Percentiles rank a stretch among this genome's conserved stretches.
These are phyloP conservation scores for Stegophylla sp. DNA, from an alignment of 2,888 invertebrate genomes.

Conservation along the genomic window DNA sequence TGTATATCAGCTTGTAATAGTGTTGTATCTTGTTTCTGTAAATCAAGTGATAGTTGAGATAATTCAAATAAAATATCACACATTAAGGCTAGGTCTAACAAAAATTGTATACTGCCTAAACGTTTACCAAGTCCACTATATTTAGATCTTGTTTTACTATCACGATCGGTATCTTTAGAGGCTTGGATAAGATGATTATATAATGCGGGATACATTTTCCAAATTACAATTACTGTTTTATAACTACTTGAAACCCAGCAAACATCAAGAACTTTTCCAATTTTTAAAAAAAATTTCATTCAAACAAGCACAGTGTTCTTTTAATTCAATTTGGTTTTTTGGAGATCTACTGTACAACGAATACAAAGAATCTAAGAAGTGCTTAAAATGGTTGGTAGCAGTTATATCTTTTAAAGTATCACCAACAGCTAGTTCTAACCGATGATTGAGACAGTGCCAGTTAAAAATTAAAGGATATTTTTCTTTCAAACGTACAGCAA, in stretches of 20 bases:
- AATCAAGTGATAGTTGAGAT: too few species aligned
- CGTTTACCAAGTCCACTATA: not conserved
- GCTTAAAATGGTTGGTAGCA: slow-evolving; percentile 59
- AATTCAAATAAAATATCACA: too few species aligned
- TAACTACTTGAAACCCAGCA: slow-evolving; percentile 59
- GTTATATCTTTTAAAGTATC: slow-evolving; percentile 59
- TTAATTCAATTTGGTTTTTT: slow-evolving; percentile 60
- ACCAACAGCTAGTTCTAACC: slow-evolving; percentile 58
- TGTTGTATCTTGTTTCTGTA: too few species aligned
- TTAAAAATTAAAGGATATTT: slow-evolving; percentile 51
- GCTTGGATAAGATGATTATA: slow-evolving; percentile 61
- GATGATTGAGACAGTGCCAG: slow-evolving; percentile 60
- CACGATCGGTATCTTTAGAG: not conserved
- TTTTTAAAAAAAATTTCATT: slow-evolving; percentile 55
- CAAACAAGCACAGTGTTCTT: slow-evolving; percentile 38
- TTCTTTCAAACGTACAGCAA: slow-evolving; percentile 27
- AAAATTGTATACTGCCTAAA: not conserved
- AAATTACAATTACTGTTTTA: slow-evolving; percentile 58
- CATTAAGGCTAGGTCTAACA: not conserved
- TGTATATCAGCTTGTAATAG: too few species aligned
- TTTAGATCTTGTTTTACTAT: not conserved
- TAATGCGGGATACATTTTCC: slow-evolving; percentile 57
- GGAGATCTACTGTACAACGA: slow-evolving; percentile 54
- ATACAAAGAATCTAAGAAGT: slow-evolving; percentile 54
- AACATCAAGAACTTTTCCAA: slow-evolving; percentile 57